Conservation (phyloP, 2,888 invertebrate species). For the Pseudeuparius sepicola region DNA sequence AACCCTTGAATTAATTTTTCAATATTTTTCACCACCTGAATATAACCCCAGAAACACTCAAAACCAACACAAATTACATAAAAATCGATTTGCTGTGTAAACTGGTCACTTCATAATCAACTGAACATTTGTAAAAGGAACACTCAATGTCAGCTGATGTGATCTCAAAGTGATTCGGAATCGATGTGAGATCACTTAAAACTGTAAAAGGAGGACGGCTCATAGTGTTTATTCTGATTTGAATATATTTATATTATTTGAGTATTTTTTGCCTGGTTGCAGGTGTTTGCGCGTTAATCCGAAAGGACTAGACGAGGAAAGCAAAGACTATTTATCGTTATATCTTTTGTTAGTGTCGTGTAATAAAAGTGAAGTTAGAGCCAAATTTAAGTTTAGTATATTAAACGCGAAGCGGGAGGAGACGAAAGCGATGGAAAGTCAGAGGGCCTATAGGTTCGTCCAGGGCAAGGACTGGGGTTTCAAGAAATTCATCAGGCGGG, state of each 20-base stretch:
- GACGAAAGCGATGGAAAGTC: slow-evolving; percentile 98
- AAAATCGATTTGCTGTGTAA: too few relatives aligned
- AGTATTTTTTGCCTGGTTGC: slow-evolving; percentile 23
- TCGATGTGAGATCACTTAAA: too few relatives aligned
- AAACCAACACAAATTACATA: too few relatives aligned
- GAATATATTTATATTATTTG: background rate
- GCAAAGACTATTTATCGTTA: slow-evolving; percentile 98
- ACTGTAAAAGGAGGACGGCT: too few relatives aligned
- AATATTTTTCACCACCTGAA: too few relatives aligned
- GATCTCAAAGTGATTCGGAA: too few relatives aligned
- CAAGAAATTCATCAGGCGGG: slow-evolving; percentile 98
- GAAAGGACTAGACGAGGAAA: slow-evolving; percentile 99
- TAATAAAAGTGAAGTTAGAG: slow-evolving; percentile 99
- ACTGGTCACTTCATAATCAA: too few relatives aligned
- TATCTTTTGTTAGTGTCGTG: slow-evolving; percentile 98
- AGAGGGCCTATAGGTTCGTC: slow-evolving; percentile 96
- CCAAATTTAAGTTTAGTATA: slow-evolving; percentile 99
- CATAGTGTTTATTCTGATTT: slow-evolving; percentile 1
- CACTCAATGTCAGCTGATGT: too few relatives aligned
- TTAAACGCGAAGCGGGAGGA: slow-evolving; percentile 99
- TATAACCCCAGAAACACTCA: too few relatives aligned
- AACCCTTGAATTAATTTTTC: too few relatives aligned
- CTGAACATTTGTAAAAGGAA: too few relatives aligned
- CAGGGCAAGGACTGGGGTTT: slow-evolving; percentile 99
- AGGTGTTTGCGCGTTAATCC: slow-evolving; percentile 99